Conservation (phyloP, 1,140 invertebrate species). For the Listronotus bonariensis region DNA sequence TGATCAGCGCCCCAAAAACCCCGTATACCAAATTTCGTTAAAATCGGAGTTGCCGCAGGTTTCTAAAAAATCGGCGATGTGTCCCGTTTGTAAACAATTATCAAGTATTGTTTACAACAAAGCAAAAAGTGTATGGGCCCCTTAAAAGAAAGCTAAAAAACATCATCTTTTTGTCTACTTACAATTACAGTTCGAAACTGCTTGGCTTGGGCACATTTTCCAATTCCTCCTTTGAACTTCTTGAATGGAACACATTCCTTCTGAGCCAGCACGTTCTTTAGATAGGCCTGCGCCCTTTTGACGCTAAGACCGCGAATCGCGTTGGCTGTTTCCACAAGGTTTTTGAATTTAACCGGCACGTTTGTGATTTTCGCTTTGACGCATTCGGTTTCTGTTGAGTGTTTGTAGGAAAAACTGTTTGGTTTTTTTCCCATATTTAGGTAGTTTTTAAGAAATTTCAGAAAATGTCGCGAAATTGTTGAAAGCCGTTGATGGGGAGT, state of each 20-base stretch:
- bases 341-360: slow-evolving; percentile 41
- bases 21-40: too few relatives aligned
- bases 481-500: too few relatives aligned
- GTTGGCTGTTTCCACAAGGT: slow-evolving; percentile 39
- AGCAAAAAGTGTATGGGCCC: too few relatives aligned
- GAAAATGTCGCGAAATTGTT: background rate
- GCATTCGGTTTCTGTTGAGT: slow-evolving; percentile 3
- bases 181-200: slow-evolving; percentile 41
- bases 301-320: slow-evolving; percentile 42
- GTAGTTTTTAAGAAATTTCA: background rate
- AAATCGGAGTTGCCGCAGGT: too few relatives aligned
- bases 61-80: too few relatives aligned
- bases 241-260: slow-evolving; percentile 47
- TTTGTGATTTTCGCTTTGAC: slow-evolving; percentile 39
- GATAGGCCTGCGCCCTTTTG: slow-evolving; percentile 39
- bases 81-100: too few relatives aligned
- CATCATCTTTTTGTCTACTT: slow-evolving; percentile 30
- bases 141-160: too few relatives aligned
- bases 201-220: slow-evolving; percentile 47
- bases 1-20: too few relatives aligned
- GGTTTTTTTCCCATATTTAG: background rate
- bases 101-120: too few relatives aligned
- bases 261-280: slow-evolving; percentile 41
- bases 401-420: slow-evolving; percentile 15
- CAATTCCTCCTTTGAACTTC: slow-evolving; percentile 44